Base-by-base conservation (phyloP, 2,888 invertebrate species). In the Bhutanitis thaidina region DNA sequence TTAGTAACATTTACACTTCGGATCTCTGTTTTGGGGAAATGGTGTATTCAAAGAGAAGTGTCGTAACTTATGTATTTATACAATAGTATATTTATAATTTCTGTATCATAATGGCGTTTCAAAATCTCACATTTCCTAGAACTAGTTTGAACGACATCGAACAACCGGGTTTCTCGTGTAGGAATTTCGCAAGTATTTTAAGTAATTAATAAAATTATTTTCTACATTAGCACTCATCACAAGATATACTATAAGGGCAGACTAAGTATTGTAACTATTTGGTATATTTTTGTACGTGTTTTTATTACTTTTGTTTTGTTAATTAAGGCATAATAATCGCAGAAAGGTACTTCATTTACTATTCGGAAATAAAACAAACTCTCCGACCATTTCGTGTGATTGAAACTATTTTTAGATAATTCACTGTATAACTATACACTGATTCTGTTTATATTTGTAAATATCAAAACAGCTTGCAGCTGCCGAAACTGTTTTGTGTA, bases 81-180 rank as follows among this genome's bases (percentile, higher is more conserved):
- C 61, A 61, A 61, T 67, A 68, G 60, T 62, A 67, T 84, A 79
- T 88, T 88, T 87, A 87, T 88, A 86, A 88, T 88, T 88, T 88
- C 88, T 88, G 88, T 88, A 87, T 80, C 88, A 80, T 85, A 77
- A 86, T 86, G 77, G 71, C 68, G 59, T 65, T 57, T 55, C 3
- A 14, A 16, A 48, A 53, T 71, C 57, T 67, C 55, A 80, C 77
- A 79, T 81, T 80, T 77, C 77, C 73, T 62, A 56, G 56, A 78
- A 75, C 73, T 75, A 76, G 67, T 61, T 67, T 65, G 66, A 68
- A 69, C 70, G 72, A 64, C 69, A 67, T 75, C 72, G 84, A 86
- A 82, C 85, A 84, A 87, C 67, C 59, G 59, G 69, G 66, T 60
- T 66, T 13, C 61, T 65, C 61, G 57, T 53, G 50, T 46, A 36